Base-by-base conservation (phyloP, 2,888 invertebrate species). In the Erpobdella octoculata region DNA sequence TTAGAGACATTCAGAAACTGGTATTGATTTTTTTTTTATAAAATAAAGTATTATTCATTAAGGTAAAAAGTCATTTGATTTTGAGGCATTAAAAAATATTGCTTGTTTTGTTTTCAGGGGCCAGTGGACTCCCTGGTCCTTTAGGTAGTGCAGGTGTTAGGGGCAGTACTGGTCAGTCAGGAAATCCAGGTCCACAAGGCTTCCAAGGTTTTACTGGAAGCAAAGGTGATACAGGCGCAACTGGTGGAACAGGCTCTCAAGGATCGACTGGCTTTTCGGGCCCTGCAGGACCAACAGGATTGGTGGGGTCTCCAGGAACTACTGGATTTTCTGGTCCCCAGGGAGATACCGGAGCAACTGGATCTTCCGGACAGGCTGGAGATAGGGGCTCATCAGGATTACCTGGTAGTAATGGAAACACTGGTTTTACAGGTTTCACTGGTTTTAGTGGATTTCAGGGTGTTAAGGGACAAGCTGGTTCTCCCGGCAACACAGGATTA, bases 401-500 rank as follows among this genome's bases (percentile, higher is more conserved):
- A 25, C 61, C 36, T 12, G 72, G 72, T 18, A 67, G 68, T 9
- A 25, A 58, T 21, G 72, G 72, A 25, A 28, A 33, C 33, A 33
- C 21, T 21, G 62, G 70, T 31, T 18, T 64, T 12, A 37, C 70
- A 35, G 76, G 76, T 36, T 33, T 33, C 31, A 35, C 48, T 21
- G 78, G 78, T 25, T 73, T 74, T 15, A 64, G 74, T 35, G 79
- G 78, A 58, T 61, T 67, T 28, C 69, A 73, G 12, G 81, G 90
- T 0, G 86, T 87, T 46, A 89, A 89, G 0, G 89, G 80, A 37
- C 76, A 76, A n/a, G 75, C 78, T 68, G 82, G 82, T 66, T 76
- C 73, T 25, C 78, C 80, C 73, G 84, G 90, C 76, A 77, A 79
- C 6, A 78, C 80, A 31, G 84, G 84, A 37, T 15, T 73, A 76